Evolutionary conservation across 2,113 vertebrate genomes (phyloP), one percentile per base, ranked within the genome.

Genomic region (Hippocampus abdominalis): DNA sequence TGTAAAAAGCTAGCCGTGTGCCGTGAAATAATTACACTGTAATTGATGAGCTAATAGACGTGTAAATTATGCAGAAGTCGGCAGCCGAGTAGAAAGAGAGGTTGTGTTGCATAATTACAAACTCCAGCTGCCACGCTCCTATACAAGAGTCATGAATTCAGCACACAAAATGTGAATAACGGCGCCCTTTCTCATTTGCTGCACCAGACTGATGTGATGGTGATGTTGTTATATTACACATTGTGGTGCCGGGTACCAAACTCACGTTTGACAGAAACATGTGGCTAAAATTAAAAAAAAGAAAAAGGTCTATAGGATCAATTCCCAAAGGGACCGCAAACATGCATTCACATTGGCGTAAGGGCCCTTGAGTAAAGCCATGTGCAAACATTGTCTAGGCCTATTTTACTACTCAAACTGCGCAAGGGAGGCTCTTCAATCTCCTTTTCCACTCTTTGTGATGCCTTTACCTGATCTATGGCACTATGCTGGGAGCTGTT

Each of bases 11-110:
- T 79, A 74, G 77, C 57, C 20, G 84, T 76, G 74, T 81, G 79
- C 82, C 71, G 80, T 72, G 70, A 78, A 77, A 82, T 86, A 90
- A 89, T 89, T 89, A 84, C 82, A 81, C 70, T 74, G 81, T 88
- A 88, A 89, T 85, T 90, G 85, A 89, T 90, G 84, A 88, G 80
- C 83, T 90, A 86, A 88, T 84, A 84, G 79, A 83, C 69, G 66
- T 84, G 86, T 89, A 83, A 89, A 89, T 88, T 85, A 90, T 90
- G 85, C 84, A 89, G 85, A 16, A 81, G 78, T 59, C 68, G 63
- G 78, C 83, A 61, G 72, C 86, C 64, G 66, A 74, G 68, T 76
- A 78, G 70, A 85, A 79, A 81, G 74, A 74, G 69, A 74, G 81
- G 75, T 75, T 72, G 71, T 76, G 81, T 72, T 86, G 82, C 85